These are phyloP conservation scores for Remorina albescens DNA, from an alignment of 2,797 vertebrate genomes.

Conservation along the genomic window DNA sequence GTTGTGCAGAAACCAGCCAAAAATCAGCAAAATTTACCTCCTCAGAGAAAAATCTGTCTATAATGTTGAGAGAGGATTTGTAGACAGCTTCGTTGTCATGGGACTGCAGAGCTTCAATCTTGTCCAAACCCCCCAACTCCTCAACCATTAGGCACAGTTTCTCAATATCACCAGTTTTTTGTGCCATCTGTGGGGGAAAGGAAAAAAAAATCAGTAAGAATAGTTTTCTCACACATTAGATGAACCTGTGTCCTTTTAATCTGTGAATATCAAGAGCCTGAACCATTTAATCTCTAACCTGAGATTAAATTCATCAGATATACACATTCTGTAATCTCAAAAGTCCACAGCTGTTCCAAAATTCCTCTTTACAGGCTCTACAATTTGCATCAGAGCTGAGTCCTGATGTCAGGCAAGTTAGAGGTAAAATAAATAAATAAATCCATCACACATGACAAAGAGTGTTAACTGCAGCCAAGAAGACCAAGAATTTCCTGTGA, in stretches of 20 bases:
- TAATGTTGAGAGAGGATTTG: conserved; percentile 88
- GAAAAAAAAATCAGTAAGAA: neutral
- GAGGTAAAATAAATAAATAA: too few species aligned
- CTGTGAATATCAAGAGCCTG: neutral
- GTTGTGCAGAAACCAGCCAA: neutral
- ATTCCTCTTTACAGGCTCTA: neutral
- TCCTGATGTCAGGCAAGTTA: neutral
- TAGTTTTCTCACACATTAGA: neutral
- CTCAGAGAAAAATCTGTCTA: conserved; percentile 92
- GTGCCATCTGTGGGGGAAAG: conserved; percentile 84
- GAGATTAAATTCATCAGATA: conserved; percentile 14
- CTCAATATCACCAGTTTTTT: conserved; percentile 88
- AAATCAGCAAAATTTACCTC: conserved; percentile 82
- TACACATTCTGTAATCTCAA: conserved; percentile 11
- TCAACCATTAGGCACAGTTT: conserved; percentile 93
- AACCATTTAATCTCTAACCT: neutral
- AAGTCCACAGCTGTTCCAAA: neutral
- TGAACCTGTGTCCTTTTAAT: conserved; percentile 12
- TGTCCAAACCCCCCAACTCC: conserved; percentile 91
- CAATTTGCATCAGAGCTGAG: too few species aligned
- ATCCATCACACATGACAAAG: neutral
- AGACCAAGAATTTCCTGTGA: too few species aligned
- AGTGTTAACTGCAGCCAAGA: neutral
- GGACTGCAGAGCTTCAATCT: conserved; percentile 91
- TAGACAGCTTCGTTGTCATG: conserved; percentile 92